A percentile compares a stretch with the other conserved stretches of the same genome.
Conservation (phyloP, 2,888 invertebrate species). For the Nipponacmea schrenckii region DNA sequence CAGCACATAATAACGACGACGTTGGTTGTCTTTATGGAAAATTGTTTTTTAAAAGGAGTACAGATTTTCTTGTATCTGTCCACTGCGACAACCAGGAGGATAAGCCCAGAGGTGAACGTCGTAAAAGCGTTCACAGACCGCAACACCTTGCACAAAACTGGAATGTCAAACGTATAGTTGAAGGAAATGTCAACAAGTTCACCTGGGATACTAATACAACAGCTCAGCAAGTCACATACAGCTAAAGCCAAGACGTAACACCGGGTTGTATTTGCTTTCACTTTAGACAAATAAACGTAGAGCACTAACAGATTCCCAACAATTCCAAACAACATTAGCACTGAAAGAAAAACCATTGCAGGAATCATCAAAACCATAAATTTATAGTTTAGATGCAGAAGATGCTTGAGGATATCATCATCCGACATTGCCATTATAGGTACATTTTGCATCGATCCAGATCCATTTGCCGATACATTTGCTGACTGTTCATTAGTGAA, state of each 20-base stretch:
- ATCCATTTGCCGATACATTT: no score
- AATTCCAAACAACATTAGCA: constrained; percentile 18
- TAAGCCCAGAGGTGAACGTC: constrained; percentile 34
- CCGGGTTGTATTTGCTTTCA: constrained; percentile 17
- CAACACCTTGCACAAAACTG: constrained; percentile 21
- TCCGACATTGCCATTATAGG: background rate
- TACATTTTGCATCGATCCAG: no score
- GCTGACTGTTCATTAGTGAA: no score
- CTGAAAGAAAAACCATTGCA: constrained; percentile 16
- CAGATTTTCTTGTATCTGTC: constrained; percentile 34
- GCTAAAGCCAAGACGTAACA: constrained; percentile 22
- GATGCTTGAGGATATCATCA: background rate
- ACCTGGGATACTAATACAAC: constrained; percentile 20
- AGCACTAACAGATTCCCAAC: constrained; percentile 21
- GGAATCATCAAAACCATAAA: constrained; percentile 21
- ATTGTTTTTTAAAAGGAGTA: constrained; percentile 15
- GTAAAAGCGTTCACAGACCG: constrained; percentile 36
- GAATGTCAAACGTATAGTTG: constrained; percentile 17
- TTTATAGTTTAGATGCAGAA: constrained; percentile 3
- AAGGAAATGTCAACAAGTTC: constrained; percentile 22
- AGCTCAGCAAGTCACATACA: constrained; percentile 17
- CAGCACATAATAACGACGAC: constrained; percentile 15
- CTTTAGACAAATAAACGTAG: constrained; percentile 17
- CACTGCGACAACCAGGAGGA: constrained; percentile 35
- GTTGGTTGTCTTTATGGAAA: constrained; percentile 19